Evolutionary conservation across 2,888 invertebrate genomes (phyloP).

Genomic region (Pristionchus japonicus): DNA sequence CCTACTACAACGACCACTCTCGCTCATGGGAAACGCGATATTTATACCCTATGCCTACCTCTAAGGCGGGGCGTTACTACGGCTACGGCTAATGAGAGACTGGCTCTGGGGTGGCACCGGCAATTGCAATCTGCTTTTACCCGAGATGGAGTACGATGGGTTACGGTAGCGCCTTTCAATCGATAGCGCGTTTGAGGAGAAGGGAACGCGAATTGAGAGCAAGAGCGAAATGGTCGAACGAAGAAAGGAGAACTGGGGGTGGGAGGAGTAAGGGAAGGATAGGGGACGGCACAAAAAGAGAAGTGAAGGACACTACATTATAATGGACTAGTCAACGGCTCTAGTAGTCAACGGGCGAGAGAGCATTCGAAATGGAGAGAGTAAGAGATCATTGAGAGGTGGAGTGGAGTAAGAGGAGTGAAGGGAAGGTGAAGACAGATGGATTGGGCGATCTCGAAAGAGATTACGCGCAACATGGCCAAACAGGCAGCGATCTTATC

Average conservation of each 20-base stretch:
- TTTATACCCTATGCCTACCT: neutral
- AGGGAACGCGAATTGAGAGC: neutral
- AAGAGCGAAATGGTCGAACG: neutral
- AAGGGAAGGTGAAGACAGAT: constrained; percentile 30
- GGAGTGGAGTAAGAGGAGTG: neutral
- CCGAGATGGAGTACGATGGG: neutral
- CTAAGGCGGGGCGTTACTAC: neutral
- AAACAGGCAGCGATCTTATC: neutral
- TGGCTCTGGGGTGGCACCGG: neutral
- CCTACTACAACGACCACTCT: neutral
- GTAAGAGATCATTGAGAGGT: no score
- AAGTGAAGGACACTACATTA: constrained; percentile 10
- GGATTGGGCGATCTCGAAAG: neutral
- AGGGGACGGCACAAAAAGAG: neutral
- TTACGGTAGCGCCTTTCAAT: neutral
- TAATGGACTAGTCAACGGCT: constrained; percentile 22
- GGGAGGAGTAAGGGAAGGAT: neutral
- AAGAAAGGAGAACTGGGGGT: constrained; percentile 27
- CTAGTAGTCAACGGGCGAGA: no score
- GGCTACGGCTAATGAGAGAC: neutral
- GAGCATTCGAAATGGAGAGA: no score
- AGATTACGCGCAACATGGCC: constrained; percentile 18
- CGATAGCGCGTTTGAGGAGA: neutral
- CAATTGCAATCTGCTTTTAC: neutral
- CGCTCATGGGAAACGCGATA: neutral